Evolutionary conservation across 2,797 vertebrate species (phyloP).

Genomic region (Karalla daura): DNA sequence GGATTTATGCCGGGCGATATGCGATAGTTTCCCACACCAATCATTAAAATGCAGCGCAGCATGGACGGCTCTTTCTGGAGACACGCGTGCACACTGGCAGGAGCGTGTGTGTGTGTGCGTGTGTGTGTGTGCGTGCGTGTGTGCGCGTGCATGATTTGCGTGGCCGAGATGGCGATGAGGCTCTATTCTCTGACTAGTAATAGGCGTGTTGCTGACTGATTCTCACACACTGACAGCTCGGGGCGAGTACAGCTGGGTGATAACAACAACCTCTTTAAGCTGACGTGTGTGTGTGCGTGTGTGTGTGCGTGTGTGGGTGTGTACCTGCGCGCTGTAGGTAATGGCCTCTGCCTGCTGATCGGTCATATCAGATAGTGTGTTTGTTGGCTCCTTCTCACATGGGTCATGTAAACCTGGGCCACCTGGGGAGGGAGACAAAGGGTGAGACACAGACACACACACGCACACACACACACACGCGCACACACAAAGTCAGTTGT

Average conservation of each 20-base stretch:
- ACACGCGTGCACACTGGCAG: not conserved
- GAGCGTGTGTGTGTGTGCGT: constrained; percentile 20
- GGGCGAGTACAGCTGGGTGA: constrained; percentile 46
- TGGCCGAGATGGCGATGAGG: constrained; percentile 20
- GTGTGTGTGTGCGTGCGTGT: constrained; percentile 6
- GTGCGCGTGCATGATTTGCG: constrained; percentile 18
- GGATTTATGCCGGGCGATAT: constrained; percentile 65
- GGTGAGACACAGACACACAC: constrained; percentile 16
- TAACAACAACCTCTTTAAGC: constrained; percentile 46
- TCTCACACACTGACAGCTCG: constrained; percentile 55
- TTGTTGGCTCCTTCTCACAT: constrained; percentile 94
- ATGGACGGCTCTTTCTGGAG: constrained; percentile 19
- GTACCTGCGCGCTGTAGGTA: constrained; percentile 96
- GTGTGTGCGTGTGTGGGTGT: constrained; percentile 26
- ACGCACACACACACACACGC: constrained; percentile 5
- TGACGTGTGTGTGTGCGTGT: constrained; percentile 54
- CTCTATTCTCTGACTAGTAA: constrained; percentile 56
- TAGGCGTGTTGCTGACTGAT: constrained; percentile 48
- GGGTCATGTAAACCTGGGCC: constrained; percentile 97
- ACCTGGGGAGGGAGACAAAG: constrained; percentile 79
- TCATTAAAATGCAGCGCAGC: constrained; percentile 68
- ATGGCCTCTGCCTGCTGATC: constrained; percentile 94
- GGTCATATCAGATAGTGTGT: constrained; percentile 92
- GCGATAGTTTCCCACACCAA: constrained; percentile 72
- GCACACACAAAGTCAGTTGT: constrained; percentile 7